Base-by-base conservation (phyloP, 2,888 invertebrate species). In the Eledona agricola region DNA sequence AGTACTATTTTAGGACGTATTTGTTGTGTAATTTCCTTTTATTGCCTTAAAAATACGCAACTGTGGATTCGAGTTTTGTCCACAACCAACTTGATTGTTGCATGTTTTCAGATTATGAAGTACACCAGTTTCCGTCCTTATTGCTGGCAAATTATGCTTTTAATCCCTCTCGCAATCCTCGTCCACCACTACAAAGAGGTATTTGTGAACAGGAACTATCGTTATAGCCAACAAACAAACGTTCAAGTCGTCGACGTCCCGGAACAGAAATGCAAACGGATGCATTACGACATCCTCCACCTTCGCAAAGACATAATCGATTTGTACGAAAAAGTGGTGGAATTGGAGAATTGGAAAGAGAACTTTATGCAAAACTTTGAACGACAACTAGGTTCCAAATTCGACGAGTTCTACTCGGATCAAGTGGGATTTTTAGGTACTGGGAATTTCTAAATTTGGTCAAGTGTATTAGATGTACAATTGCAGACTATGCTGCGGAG, bases 401-500 rank as follows among this genome's bases (percentile, higher is more conserved):
- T 47, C 4, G 47, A 37, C 9, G 7, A 6, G 2, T 47, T 37
- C 19, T 37, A 37, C 17, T 35, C 37, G 1, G 49, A 49, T 15
- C 38, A 31, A 23, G 17, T 49, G 2, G 84, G 82, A 5, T 65
- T 77, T 58, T 76, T 80, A 28, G 70, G 70, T 71, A 59, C 43
- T 25, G 7, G 5, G 1, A 5, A 4, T n/a, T 22, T 17, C 11
- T 3, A 40, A 45, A n/a, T 28, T 20, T 17, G 4, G 25, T 9
- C 15, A 2, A 38, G 9, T 22, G 28, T 9, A 6, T 20, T 12
- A 50, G 35, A 26, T n/a, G 3, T 34, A 37, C 6, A 9, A 29
- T 45, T 58, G 17, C 49, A 53, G 85, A 85, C 70, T 84, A 78
- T 72, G 85, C 85, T 3, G 63, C 84, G 37, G 84, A 85, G 70